Conservation (phyloP, 2,888 invertebrate genomes). For the Orthosia gracilis region DNA sequence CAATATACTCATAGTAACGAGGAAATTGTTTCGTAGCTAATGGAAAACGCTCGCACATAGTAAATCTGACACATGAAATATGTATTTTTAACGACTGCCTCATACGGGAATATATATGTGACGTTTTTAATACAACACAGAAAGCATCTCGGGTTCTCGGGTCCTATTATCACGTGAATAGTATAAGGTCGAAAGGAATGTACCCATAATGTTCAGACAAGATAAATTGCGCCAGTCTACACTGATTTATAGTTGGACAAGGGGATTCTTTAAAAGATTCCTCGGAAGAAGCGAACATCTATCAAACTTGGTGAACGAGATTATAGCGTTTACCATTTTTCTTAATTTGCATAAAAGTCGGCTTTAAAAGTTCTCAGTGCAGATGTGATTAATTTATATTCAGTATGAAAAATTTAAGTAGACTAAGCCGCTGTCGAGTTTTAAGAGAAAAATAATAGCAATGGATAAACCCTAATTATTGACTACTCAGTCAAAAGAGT, state of each 20-base stretch:
- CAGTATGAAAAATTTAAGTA: not conserved
- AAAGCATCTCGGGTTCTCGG: constrained; percentile 39
- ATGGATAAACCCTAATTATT: not conserved
- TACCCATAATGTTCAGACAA: constrained; percentile 69
- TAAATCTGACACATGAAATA: constrained; percentile 55
- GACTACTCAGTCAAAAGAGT: not conserved
- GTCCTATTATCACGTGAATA: constrained; percentile 56
- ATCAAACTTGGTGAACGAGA: constrained; percentile 76
- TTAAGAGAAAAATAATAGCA: constrained; percentile 8
- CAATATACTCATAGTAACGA: constrained; percentile 13
- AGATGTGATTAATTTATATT: constrained; percentile 57
- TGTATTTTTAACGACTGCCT: constrained; percentile 65
- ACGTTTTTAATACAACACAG: constrained; percentile 54
- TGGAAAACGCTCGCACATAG: constrained; percentile 43
- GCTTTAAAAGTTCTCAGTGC: constrained; percentile 53
- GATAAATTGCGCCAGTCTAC: constrained; percentile 77
- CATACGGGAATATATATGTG: constrained; percentile 33
- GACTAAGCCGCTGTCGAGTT: constrained; percentile 1
- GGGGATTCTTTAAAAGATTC: constrained; percentile 69
- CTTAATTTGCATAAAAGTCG: constrained; percentile 57
- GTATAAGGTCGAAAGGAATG: constrained; percentile 44
- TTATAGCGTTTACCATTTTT: constrained; percentile 65
- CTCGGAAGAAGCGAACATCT: constrained; percentile 68
- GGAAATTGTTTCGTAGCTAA: constrained; percentile 32
- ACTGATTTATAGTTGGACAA: constrained; percentile 78